Percentiles rank a stretch among this genome's conserved stretches.
phyloP scores from a whole-genome alignment of 2,888 invertebrate species.

The Dorcus hopei region DNA sequence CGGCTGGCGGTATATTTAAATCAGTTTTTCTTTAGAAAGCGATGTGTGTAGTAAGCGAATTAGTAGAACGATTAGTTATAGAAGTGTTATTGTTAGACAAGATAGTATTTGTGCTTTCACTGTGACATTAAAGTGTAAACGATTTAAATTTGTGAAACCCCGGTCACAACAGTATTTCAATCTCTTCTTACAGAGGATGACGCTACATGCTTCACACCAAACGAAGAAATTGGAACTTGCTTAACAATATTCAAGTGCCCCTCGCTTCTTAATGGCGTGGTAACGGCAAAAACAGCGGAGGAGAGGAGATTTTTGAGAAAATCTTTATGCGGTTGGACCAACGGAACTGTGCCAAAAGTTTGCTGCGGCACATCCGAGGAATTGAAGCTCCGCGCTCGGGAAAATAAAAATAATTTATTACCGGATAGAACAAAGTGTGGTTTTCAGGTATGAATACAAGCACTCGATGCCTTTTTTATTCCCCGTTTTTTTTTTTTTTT shows the following conservation, averaged over 20 bases:
- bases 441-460: slow-evolving; percentile 5
- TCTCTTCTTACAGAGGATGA: too few species aligned
- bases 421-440: slow-evolving; percentile 10
- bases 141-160: too few species aligned
- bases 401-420: not conserved
- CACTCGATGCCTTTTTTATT: not conserved
- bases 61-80: too few species aligned
- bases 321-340: slow-evolving; percentile 52
- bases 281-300: slow-evolving; percentile 30
- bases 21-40: too few species aligned
- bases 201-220: slow-evolving; percentile 25
- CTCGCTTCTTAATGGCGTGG: slow-evolving; percentile 41
- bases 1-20: too few species aligned
- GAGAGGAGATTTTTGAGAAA: slow-evolving; percentile 47
- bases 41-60: too few species aligned
- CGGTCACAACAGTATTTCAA: too few species aligned
- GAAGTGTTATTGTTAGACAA: too few species aligned
- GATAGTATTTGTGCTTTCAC: too few species aligned
- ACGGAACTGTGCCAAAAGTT: not conserved
- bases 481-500: not conserved
- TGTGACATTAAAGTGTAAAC: too few species aligned
- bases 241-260: slow-evolving; percentile 53
- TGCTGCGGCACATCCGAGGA: slow-evolving; percentile 4
- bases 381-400: not conserved
- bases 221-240: slow-evolving; percentile 47